Conservation (phyloP, 2,888 invertebrate genomes). For the Strigamia transsilvanica region DNA sequence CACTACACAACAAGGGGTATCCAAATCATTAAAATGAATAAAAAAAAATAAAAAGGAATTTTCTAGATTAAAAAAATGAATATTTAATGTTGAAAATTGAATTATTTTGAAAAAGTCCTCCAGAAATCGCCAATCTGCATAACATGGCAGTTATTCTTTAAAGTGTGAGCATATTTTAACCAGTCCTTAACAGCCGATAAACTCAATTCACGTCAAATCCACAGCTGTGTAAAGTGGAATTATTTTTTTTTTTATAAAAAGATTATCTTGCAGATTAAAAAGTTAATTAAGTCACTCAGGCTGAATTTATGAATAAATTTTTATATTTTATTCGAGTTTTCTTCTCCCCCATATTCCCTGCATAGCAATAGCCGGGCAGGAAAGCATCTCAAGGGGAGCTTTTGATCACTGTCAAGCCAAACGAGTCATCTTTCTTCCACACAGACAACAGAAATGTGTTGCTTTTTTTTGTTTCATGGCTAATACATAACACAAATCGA, state of each 20-base stretch:
- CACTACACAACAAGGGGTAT: too few relatives aligned
- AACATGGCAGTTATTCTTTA: background rate
- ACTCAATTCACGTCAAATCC: conserved; percentile 40
- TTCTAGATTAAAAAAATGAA: too few relatives aligned
- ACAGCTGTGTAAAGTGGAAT: conserved; percentile 39
- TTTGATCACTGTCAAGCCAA: conserved; percentile 32
- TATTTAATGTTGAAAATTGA: too few relatives aligned
- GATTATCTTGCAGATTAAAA: background rate
- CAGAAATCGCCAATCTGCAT: too few relatives aligned
- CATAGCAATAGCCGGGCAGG: conserved; percentile 11
- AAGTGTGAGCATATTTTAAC: conserved; percentile 27
- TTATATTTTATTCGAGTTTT: background rate
- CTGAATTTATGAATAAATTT: conserved; percentile 11
- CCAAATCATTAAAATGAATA: too few relatives aligned
- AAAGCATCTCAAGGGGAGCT: conserved; percentile 39
- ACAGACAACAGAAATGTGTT: conserved; percentile 41
- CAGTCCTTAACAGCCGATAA: conserved; percentile 21
- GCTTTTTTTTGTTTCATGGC: conserved; percentile 32
- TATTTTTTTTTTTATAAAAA: background rate
- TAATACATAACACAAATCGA: conserved; percentile 33
- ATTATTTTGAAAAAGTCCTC: too few relatives aligned
- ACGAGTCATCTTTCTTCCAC: conserved; percentile 28
- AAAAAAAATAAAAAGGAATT: too few relatives aligned
- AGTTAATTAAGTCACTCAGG: conserved; percentile 9
- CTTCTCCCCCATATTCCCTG: background rate